These are phyloP conservation scores for Alcedo atthis DNA, from an alignment of 2,797 vertebrate genomes.

Conservation along the genomic window DNA sequence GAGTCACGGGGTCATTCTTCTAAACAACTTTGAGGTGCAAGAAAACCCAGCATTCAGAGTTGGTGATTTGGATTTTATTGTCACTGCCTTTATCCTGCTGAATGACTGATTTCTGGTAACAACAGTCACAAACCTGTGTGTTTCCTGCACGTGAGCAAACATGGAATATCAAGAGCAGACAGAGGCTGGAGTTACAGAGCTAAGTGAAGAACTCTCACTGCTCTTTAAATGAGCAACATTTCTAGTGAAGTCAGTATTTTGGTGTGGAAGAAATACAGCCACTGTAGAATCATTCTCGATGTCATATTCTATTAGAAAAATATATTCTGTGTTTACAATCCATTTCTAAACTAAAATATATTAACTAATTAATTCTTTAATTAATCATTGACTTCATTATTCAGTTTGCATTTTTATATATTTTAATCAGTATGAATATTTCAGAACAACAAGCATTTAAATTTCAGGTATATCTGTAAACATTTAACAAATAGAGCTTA, in stretches of 20 bases:
- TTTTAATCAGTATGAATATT: not conserved
- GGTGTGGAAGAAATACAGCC: not conserved
- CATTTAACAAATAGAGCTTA: not conserved
- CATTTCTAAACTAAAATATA: not conserved
- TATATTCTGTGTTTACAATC: not conserved
- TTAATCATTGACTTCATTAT: not conserved
- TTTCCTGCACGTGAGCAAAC: not conserved
- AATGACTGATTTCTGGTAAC: not conserved
- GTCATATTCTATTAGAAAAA: not conserved
- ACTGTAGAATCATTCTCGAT: not conserved
- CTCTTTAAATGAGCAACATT: not conserved
- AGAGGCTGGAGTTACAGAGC: not conserved
- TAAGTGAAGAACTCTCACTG: not conserved
- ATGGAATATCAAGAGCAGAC: not conserved
- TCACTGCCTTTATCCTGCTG: not conserved
- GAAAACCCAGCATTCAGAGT: accelerated
- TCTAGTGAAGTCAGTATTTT: not conserved
- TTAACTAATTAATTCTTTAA: not conserved
- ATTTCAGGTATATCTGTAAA: not conserved
- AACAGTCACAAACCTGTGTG: not conserved
- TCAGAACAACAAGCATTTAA: not conserved
- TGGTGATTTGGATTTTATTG: no score
- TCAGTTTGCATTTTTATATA: not conserved
- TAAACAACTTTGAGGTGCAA: not conserved
- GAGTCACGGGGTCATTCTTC: not conserved